phyloP scores from a whole-genome alignment of 2,888 invertebrate genomes.

The Drosophila setosimentum region DNA sequence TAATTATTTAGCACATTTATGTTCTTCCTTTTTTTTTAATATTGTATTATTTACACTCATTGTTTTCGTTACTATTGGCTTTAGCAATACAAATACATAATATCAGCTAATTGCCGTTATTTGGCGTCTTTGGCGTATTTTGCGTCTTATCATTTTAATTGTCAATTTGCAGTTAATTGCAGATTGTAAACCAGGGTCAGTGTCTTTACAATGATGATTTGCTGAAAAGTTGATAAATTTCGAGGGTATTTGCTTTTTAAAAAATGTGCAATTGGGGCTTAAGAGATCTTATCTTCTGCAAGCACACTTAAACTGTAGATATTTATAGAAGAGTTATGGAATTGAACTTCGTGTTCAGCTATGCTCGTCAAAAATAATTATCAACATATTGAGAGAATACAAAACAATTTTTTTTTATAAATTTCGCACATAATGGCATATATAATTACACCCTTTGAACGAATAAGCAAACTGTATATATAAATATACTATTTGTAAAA shows the following conservation, averaged over 20 bases:
- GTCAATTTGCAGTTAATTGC: background rate
- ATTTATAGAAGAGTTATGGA: background rate
- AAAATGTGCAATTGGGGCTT: background rate
- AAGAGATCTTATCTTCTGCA: background rate
- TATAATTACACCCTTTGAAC: background rate
- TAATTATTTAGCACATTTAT: slow-evolving; percentile 61
- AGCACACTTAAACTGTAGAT: background rate
- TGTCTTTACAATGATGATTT: background rate
- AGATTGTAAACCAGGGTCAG: background rate
- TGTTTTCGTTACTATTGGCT: slow-evolving; percentile 23
- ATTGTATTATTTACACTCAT: slow-evolving; percentile 23
- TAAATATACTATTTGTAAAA: background rate
- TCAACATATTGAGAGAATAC: background rate
- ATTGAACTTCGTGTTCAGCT: background rate
- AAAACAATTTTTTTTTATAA: background rate
- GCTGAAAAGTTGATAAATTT: background rate
- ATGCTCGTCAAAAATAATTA: background rate
- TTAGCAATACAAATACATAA: slow-evolving; percentile 7
- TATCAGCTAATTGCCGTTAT: slow-evolving; percentile 19
- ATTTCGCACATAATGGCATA: background rate
- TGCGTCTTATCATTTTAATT: background rate
- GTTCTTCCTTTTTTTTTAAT: slow-evolving; percentile 11
- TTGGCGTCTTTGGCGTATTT: background rate
- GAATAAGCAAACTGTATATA: background rate
- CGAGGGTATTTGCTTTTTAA: background rate